Base-by-base conservation (phyloP, 2,797 vertebrate genomes). In the Cossypha heuglini region DNA sequence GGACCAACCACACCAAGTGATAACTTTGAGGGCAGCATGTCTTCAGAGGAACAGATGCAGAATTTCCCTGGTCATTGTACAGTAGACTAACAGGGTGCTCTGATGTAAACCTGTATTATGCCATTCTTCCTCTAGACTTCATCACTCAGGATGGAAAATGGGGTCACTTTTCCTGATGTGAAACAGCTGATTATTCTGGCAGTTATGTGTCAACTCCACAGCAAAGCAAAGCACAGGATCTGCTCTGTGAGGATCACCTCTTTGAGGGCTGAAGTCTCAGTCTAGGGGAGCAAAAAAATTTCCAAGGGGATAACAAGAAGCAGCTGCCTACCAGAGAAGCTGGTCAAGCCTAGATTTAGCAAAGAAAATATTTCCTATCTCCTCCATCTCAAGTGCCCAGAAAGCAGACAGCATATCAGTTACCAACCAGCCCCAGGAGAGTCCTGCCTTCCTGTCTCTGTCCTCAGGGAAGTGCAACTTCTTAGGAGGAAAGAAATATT, bases 161-260 rank as follows among this genome's bases (percentile, higher is more conserved):
- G 35, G 40, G 16, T 37, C 52, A 24, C 20, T 78, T 73, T 28
- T 74, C 17, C 40, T 24, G 22, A 37, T 16, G 18, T 14, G 9
- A 4, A 67, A 20, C 18, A 88, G n/a, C 6, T 26, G 10, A 20
- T 48, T 15, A 12, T 61, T 25, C 49, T 40, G n/a, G 11, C 42
- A 51, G 42, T 38, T 24, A 3, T 0, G 0, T 19, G 18, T 7
- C 6, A 38, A 1, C n/a, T 71, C 19, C 22, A 33, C 1, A 0
- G 2, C 1, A n/a, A 86, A 62, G 37, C 6, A 61, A 18, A 55
- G 13, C 38, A 33, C 10, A 52, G 43, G 8, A 59, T 12, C 33
- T 35, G 21, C 28, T 76, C 26, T n/a, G 4, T 43, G 25, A 62
- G 17, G 5, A 13, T 61, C 49, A 20, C 4, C 9, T 40, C 28